Conservation (phyloP, 2,888 invertebrate genomes). For the Phortica okadai region DNA sequence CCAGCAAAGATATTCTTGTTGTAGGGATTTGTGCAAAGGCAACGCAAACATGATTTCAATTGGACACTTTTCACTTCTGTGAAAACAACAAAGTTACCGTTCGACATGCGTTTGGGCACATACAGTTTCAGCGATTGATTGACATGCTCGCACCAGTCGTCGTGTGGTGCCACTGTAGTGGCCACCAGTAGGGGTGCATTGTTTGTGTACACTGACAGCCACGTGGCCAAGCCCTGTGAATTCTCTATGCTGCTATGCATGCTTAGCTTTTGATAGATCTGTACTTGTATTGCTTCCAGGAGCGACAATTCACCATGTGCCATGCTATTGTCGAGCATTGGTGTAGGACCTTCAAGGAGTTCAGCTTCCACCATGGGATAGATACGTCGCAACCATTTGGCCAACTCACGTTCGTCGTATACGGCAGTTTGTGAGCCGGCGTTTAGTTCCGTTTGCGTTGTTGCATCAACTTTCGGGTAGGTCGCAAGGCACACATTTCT, state of each 20-base stretch:
- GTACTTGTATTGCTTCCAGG: conserved; percentile 58
- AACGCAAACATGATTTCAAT: conserved; percentile 70
- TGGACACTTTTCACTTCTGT: conserved; percentile 65
- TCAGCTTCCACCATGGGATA: conserved; percentile 77
- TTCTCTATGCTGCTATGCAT: conserved; percentile 52
- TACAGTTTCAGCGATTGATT: conserved; percentile 69
- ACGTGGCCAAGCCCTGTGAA: conserved; percentile 69
- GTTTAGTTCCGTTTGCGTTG: conserved; percentile 75
- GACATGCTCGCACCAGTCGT: conserved; percentile 75
- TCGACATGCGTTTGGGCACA: conserved; percentile 67
- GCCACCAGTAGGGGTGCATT: conserved; percentile 72
- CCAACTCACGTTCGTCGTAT: conserved; percentile 76
- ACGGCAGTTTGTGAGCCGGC: conserved; percentile 30
- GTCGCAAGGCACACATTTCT: conserved; percentile 61
- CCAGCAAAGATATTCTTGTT: conserved; percentile 74
- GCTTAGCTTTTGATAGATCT: conserved; percentile 70
- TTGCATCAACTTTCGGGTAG: conserved; percentile 50
- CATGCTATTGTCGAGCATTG: conserved; percentile 51
- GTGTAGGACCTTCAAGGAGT: conserved; percentile 75
- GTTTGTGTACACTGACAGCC: conserved; percentile 74
- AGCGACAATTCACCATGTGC: conserved; percentile 35
- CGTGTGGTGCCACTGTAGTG: conserved; percentile 69
- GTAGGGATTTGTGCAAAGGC: conserved; percentile 70
- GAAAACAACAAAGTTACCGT: conserved; percentile 65
- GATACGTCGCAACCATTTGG: conserved; percentile 77